Percentiles rank a stretch among this genome's conserved stretches.
phyloP scores from a whole-genome alignment of 2,113 vertebrate genomes.

The Neodontobutis hainanensis region DNA sequence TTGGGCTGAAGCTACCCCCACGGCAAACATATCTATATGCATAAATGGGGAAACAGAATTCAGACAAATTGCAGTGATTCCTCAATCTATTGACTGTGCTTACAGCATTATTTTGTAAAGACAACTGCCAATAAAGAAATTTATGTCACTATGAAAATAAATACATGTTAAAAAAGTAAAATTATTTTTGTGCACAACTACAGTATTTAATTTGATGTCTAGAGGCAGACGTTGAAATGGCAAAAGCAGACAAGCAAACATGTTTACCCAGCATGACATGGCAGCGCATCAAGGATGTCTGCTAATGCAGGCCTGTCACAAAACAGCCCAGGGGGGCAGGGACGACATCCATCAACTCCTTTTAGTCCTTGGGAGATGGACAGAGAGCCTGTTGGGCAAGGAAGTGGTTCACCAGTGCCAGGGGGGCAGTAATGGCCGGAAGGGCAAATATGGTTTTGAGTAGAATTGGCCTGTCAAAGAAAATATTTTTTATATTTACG shows the following conservation, averaged over 20 bases:
- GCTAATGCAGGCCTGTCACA: constrained; percentile 82
- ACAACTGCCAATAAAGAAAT: no score
- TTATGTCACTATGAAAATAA: not conserved
- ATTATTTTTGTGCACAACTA: not conserved
- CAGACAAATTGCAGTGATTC: constrained; percentile 10
- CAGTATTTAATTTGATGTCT: not conserved
- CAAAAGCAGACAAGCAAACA: constrained; percentile 7
- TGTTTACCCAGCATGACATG: constrained; percentile 84
- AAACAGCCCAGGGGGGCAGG: constrained; percentile 83
- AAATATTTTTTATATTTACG: not conserved
- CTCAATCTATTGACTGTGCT: not conserved
- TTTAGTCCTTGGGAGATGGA: constrained; percentile 79
- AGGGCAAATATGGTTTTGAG: constrained; percentile 82
- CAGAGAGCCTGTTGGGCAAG: constrained; percentile 85
- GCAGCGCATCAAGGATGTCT: constrained; percentile 66
- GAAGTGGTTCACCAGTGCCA: constrained; percentile 80
- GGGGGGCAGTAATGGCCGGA: constrained; percentile 86
- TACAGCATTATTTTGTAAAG: no score
- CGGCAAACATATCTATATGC: constrained; percentile 85
- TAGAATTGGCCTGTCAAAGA: constrained; percentile 76
- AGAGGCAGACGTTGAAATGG: constrained; percentile 6
- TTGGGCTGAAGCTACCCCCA: constrained; percentile 80
- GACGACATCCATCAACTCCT: constrained; percentile 78
- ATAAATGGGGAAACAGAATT: constrained; percentile 19
- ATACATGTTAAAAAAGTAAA: not conserved